Conservation (phyloP, 2,888 invertebrate species). For the Macaria notata region DNA sequence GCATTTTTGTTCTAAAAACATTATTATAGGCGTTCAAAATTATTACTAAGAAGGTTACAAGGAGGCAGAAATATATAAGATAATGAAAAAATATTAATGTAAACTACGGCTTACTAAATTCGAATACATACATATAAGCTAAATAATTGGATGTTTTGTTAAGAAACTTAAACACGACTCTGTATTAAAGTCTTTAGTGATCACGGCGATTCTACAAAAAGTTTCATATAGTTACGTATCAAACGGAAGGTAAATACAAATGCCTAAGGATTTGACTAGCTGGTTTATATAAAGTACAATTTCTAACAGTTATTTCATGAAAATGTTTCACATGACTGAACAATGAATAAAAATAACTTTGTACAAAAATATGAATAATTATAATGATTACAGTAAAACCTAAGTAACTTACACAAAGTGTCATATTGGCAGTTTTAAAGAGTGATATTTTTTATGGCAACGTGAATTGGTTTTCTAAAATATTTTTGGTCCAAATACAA, state of each 20-base stretch:
- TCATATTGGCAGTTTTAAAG: constrained; percentile 74
- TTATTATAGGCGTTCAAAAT: constrained; percentile 37
- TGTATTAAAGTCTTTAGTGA: no score
- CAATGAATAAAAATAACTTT: constrained; percentile 50
- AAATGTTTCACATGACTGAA: constrained; percentile 40
- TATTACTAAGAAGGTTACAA: constrained; percentile 33
- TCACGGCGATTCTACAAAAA: no score
- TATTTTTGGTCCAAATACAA: constrained; percentile 77
- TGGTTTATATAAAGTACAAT: constrained; percentile 41
- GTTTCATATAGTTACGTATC: constrained; percentile 7
- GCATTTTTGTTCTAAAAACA: constrained; percentile 42
- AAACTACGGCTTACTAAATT: constrained; percentile 2
- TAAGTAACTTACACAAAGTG: constrained; percentile 60
- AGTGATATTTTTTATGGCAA: constrained; percentile 71
- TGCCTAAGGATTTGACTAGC: constrained; percentile 59
- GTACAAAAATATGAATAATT: constrained; percentile 60
- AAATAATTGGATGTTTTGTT: not conserved
- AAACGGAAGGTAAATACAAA: constrained; percentile 37
- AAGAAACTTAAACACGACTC: no score
- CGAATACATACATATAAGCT: constrained; percentile 17
- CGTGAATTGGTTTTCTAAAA: constrained; percentile 77
- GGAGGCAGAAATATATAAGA: constrained; percentile 23
- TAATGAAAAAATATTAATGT: constrained; percentile 4
- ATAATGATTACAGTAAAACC: constrained; percentile 42
- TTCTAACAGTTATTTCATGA: constrained; percentile 38